A percentile compares a stretch with the other conserved stretches of the same genome.
phyloP scores from a whole-genome alignment of 2,797 vertebrate genomes.

The Falco naumanni region DNA sequence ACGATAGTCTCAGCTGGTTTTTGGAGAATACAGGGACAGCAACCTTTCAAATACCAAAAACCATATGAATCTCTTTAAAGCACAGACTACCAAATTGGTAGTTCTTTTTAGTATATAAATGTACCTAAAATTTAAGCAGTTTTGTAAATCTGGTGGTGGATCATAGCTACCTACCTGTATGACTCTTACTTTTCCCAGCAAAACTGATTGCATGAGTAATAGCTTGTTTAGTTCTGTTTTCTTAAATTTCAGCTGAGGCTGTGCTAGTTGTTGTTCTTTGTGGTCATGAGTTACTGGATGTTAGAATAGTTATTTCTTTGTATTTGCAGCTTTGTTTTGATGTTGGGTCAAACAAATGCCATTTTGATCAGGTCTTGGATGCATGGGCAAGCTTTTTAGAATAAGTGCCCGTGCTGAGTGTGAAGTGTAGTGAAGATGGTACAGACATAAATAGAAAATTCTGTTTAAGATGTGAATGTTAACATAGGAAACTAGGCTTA shows the following conservation, averaged over 20 bases:
- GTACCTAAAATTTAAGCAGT: neutral
- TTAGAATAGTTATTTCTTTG: neutral
- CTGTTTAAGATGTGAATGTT: neutral
- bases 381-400: neutral
- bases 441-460: neutral
- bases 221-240: neutral
- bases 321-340: neutral
- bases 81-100: neutral
- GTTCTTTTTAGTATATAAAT: neutral
- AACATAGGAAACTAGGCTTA: neutral
- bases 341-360: neutral
- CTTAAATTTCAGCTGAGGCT: neutral
- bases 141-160: neutral
- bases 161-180: neutral
- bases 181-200: neutral
- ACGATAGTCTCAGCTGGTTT: neutral
- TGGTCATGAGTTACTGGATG: neutral
- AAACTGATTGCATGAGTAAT: neutral
- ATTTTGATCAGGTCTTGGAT: neutral
- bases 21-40: neutral
- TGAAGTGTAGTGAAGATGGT: neutral
- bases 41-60: neutral
- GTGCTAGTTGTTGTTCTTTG: neutral
- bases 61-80: neutral
- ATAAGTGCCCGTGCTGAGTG: neutral